Percentiles rank a stretch among this genome's conserved stretches.
Conservation (phyloP, 2,888 invertebrate species). For the Limnephilus marmoratus region DNA sequence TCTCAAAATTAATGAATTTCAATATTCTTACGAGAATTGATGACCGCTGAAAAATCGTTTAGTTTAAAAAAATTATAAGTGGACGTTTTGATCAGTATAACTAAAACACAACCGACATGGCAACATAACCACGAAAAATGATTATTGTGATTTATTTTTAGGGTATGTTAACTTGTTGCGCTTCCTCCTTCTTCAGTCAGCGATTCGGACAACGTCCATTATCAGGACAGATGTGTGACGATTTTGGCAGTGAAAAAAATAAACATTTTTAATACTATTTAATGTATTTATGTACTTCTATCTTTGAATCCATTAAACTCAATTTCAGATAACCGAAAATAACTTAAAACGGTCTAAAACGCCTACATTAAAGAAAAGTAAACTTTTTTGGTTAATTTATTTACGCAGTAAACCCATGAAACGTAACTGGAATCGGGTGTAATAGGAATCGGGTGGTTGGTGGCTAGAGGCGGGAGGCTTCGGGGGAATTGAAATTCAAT, state of each 20-base stretch:
- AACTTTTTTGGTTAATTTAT: constrained; percentile 48
- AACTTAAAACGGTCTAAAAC: not conserved
- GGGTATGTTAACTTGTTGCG: too few species aligned
- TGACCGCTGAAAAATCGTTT: too few species aligned
- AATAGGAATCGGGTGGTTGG: not conserved
- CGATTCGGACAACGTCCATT: too few species aligned
- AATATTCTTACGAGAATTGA: not conserved
- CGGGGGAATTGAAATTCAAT: constrained; percentile 63
- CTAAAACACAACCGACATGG: too few species aligned
- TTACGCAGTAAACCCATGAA: constrained; percentile 21
- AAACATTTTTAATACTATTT: not conserved
- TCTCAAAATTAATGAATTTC: not conserved
- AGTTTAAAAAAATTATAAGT: too few species aligned
- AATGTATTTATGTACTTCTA: not conserved
- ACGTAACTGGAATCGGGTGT: not conserved
- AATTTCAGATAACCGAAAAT: not conserved
- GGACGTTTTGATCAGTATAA: too few species aligned
- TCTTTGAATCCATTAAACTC: not conserved
- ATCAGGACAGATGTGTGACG: too few species aligned
- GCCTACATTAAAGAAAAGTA: constrained; percentile 13
- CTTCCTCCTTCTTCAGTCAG: too few species aligned
- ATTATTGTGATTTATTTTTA: too few species aligned
- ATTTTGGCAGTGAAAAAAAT: too few species aligned
- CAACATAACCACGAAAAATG: too few species aligned
- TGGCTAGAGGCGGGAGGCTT: not conserved